These are phyloP conservation scores for Caenorhabditis afra DNA, from an alignment of 2,888 invertebrate genomes.

Conservation along the genomic window DNA sequence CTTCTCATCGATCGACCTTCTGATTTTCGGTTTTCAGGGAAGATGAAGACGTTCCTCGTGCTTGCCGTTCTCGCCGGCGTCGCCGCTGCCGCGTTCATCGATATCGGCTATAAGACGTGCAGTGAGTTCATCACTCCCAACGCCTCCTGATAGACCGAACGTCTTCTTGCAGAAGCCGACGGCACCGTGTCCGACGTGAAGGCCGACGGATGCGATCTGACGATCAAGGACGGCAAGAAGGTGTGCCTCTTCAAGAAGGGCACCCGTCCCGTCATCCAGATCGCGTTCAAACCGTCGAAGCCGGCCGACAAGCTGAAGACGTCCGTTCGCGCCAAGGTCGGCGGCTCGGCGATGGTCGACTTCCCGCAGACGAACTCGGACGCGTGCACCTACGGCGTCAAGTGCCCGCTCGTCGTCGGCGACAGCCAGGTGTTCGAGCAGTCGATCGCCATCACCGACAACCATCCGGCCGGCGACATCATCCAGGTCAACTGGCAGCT, in stretches of 20 bases:
- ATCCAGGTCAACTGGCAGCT: slow-evolving; percentile 75
- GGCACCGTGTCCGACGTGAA: slow-evolving; percentile 31
- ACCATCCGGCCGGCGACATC: slow-evolving; percentile 44
- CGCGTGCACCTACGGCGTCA: slow-evolving; percentile 62
- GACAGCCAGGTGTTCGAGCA: slow-evolving; percentile 42
- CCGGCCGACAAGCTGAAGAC: slow-evolving; percentile 54
- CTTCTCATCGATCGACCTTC: no score
- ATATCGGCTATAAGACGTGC: slow-evolving; percentile 38
- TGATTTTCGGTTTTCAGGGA: not conserved
- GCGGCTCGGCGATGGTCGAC: slow-evolving; percentile 63
- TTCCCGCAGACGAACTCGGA: slow-evolving; percentile 64
- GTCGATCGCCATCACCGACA: slow-evolving; percentile 46
- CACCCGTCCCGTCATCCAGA: slow-evolving; percentile 46
- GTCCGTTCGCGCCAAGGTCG: slow-evolving; percentile 64
- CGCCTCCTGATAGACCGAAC: not conserved
- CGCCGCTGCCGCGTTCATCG: slow-evolving; percentile 37
- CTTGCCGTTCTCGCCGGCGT: slow-evolving; percentile 15
- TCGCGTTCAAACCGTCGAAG: slow-evolving; percentile 45
- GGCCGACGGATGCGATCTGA: slow-evolving; percentile 36
- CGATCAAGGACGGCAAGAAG: slow-evolving; percentile 50
- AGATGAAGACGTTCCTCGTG: slow-evolving; percentile 28
- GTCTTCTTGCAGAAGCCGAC: slow-evolving; percentile 13
- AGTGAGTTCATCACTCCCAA: slow-evolving; percentile 22
- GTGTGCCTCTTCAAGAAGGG: slow-evolving; percentile 58
- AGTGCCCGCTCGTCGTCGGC: slow-evolving; percentile 41